Evolutionary conservation across 2,797 vertebrate genomes (phyloP).

Genomic region (Megaceryle alcyon): DNA sequence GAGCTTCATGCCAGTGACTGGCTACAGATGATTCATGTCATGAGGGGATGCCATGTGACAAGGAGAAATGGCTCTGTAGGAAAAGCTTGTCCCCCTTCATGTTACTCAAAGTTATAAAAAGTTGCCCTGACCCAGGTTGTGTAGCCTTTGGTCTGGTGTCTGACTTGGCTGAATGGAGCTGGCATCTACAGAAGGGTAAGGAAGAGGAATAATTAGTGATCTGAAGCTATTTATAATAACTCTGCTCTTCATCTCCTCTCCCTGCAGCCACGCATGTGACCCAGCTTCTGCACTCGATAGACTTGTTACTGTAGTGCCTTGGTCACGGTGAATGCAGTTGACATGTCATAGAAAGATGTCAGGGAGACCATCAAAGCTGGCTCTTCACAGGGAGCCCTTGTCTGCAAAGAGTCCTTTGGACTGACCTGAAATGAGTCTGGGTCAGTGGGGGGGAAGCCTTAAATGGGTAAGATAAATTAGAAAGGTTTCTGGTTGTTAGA

Average conservation of each 20-base stretch:
- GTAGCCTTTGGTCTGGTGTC: not conserved
- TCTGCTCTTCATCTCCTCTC: not conserved
- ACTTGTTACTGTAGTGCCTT: constrained; percentile 24
- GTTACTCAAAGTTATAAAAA: not conserved
- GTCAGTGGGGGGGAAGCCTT: not conserved
- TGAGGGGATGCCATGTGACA: not conserved
- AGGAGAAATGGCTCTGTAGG: not conserved
- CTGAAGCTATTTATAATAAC: not conserved
- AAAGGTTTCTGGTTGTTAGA: not conserved
- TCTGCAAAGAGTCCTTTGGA: not conserved
- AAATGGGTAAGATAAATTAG: not conserved
- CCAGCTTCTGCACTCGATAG: not conserved
- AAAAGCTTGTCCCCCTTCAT: not conserved
- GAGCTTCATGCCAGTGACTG: not conserved
- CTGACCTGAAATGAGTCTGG: not conserved
- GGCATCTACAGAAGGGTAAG: not conserved
- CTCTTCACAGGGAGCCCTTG: constrained; percentile 31
- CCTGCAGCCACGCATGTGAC: constrained; percentile 56
- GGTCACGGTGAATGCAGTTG: constrained; percentile 43
- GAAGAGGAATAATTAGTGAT: not conserved
- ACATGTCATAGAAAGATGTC: constrained; percentile 16
- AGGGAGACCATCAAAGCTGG: constrained; percentile 41
- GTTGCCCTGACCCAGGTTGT: not conserved
- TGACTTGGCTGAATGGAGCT: not conserved
- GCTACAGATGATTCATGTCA: not conserved